Evolutionary conservation across 2,113 vertebrate species (phyloP).

Genomic region (Myxocyprinus asiaticus): DNA sequence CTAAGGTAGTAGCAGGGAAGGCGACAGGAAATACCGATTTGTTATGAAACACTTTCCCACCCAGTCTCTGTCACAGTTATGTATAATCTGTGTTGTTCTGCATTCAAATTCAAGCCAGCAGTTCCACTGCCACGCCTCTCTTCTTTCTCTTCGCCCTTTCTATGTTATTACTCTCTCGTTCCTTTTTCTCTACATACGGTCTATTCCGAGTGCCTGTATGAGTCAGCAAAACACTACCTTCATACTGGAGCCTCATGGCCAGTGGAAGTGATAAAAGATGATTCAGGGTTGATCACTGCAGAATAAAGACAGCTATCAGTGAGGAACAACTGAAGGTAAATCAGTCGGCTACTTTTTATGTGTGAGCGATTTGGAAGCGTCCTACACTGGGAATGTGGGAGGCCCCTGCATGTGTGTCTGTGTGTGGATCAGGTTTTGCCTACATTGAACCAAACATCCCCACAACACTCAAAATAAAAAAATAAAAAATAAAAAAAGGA

Average conservation of each 20-base stretch:
- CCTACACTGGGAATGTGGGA: background rate
- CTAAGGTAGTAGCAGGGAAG: background rate
- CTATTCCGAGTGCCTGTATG: constrained; percentile 41
- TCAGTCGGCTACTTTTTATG: background rate
- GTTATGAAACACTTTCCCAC: no score
- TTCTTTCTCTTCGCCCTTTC: background rate
- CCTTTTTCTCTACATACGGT: constrained; percentile 48
- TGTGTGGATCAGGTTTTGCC: background rate
- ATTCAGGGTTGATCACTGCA: background rate
- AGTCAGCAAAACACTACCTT: constrained; percentile 33
- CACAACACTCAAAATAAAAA: no score
- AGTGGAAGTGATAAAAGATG: constrained; percentile 29
- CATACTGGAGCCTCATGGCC: background rate
- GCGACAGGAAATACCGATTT: background rate
- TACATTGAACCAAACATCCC: no score
- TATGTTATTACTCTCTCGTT: constrained; percentile 1
- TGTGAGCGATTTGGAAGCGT: background rate
- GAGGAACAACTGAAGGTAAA: background rate
- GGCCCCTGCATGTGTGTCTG: background rate
- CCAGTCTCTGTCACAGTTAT: no score
- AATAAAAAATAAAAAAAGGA: no score
- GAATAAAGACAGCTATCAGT: background rate
- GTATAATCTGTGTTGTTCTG: no score
- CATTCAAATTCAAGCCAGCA: no score
- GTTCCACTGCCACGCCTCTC: no score